These are phyloP conservation scores for Gallinago undulata DNA, from an alignment of 2,113 vertebrate species.

Conservation along the genomic window DNA sequence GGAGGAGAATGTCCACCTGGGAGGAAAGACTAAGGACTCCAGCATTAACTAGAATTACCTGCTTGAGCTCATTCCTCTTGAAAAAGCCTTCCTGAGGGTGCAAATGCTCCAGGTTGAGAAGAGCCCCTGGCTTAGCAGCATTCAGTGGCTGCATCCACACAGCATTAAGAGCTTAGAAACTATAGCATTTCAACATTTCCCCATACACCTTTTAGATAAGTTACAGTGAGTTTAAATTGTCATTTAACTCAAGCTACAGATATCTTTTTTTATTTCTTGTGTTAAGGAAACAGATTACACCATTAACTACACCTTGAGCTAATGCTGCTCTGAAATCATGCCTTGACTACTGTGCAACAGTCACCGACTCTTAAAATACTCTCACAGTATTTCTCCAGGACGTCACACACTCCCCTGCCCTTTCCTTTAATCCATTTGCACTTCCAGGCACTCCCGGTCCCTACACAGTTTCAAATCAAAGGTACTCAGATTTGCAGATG, in stretches of 20 bases:
- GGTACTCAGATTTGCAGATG: not conserved
- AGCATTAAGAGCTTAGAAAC: not conserved
- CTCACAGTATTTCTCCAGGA: not conserved
- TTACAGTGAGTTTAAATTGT: not conserved
- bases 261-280: not conserved
- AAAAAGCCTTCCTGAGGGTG: not conserved
- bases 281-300: not conserved
- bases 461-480: not conserved
- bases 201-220: not conserved
- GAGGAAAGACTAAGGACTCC: not conserved
- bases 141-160: not conserved
- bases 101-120: not conserved
- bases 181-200: not conserved
- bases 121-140: not conserved
- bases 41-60: accelerated
- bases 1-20: not conserved
- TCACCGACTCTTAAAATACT: not conserved
- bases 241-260: not conserved
- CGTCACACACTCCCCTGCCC: not conserved
- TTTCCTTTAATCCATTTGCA: not conserved
- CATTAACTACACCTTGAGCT: not conserved
- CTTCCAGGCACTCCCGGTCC: not conserved
- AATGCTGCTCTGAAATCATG: not conserved
- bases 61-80: not conserved
- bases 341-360: not conserved